Conservation (phyloP, 2,888 invertebrate species). For the Aleiodes alternator region DNA sequence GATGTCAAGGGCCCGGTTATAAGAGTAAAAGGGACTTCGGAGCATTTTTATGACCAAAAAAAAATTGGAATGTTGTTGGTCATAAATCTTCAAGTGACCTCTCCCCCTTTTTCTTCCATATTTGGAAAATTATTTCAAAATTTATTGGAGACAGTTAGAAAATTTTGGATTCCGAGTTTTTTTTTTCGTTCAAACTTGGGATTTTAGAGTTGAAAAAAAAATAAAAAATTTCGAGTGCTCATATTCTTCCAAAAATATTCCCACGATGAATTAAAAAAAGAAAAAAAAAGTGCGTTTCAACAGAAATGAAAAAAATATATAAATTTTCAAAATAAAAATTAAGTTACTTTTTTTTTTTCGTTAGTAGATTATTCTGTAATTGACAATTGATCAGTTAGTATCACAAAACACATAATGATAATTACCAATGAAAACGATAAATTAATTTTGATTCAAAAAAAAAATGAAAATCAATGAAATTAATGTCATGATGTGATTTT, state of each 20-base stretch:
- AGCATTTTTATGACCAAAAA: not conserved
- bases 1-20: too few species aligned
- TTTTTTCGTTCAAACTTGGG: not conserved
- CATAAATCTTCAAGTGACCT: not conserved
- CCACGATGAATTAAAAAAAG: not conserved
- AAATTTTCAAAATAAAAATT: not conserved
- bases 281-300: not conserved
- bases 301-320: not conserved
- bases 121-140: too few species aligned
- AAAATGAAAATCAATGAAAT: not conserved
- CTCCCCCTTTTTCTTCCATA: too few species aligned
- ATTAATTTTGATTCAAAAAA: not conserved
- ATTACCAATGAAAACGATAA: constrained; percentile 51
- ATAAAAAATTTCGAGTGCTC: too few species aligned
- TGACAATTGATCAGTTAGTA: constrained; percentile 59
- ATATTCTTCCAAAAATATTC: too few species aligned
- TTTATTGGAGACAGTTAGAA: too few species aligned
- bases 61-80: not conserved
- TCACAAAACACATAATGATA: constrained; percentile 11
- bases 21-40: too few species aligned
- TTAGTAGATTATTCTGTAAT: constrained; percentile 52
- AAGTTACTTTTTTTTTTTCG: constrained; percentile 3
- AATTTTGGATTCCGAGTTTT: not conserved
- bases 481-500: constrained; percentile 15
- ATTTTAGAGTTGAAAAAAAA: too few species aligned